Conservation (phyloP, 2,888 invertebrate genomes). For the Xestobium rufovillosum region DNA sequence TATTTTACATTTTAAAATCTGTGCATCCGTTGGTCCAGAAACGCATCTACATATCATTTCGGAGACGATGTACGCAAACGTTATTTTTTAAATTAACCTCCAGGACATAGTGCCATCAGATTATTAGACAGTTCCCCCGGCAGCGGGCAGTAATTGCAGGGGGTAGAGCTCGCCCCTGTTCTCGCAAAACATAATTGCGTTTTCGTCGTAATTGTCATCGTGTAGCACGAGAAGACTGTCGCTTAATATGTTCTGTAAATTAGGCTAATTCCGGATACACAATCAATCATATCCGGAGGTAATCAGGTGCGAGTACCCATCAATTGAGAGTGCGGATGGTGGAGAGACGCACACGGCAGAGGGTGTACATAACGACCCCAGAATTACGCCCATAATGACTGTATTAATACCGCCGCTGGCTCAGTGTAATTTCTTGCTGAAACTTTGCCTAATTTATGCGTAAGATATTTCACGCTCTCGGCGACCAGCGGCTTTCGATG, state of each 20-base stretch:
- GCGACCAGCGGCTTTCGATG: slow-evolving; percentile 31
- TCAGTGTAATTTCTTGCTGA: slow-evolving; percentile 41
- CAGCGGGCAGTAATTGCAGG: no score
- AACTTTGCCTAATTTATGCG: slow-evolving; percentile 43
- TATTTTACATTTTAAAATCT: no score
- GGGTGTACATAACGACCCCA: slow-evolving; percentile 24
- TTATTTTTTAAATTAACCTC: no score
- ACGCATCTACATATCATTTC: no score
- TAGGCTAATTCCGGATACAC: slow-evolving; percentile 34
- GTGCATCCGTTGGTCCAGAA: no score
- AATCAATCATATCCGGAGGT: slow-evolving; percentile 37
- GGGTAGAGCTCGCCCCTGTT: no score
- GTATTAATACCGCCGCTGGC: slow-evolving; percentile 38
- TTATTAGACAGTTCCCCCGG: no score
- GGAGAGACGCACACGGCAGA: slow-evolving; percentile 17
- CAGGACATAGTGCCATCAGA: no score
- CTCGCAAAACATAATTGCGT: no score
- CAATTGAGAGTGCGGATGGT: slow-evolving; percentile 27
- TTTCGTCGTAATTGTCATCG: no score
- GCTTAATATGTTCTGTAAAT: slow-evolving; percentile 22
- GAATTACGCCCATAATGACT: slow-evolving; percentile 38
- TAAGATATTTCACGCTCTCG: slow-evolving; percentile 39
- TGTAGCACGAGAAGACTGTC: no score
- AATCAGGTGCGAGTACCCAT: slow-evolving; percentile 37
- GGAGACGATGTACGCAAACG: no score